Conservation (phyloP, 2,797 vertebrate species). For the Liparis tanakae region DNA sequence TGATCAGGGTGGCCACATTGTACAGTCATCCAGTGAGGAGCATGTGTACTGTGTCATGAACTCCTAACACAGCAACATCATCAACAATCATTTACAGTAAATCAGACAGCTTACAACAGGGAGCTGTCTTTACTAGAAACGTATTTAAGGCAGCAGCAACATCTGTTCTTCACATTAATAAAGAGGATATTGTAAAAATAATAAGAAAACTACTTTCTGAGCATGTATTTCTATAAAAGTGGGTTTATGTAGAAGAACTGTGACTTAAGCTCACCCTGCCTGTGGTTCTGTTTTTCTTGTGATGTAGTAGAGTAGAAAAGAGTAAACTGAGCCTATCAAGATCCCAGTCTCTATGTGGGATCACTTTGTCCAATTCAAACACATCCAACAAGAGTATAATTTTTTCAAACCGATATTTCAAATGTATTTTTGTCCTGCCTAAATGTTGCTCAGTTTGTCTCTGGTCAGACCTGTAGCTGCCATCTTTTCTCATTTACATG, state of each 20-base stretch:
- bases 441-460: not conserved
- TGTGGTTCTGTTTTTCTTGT: not conserved
- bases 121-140: not conserved
- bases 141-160: not conserved
- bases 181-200: not conserved
- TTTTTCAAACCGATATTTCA: not conserved
- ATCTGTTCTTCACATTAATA: not conserved
- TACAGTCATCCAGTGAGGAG: slow-evolving; percentile 28
- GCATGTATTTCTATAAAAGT: not conserved
- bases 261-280: slow-evolving; percentile 16
- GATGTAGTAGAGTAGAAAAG: not conserved
- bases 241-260: not conserved
- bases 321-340: not conserved
- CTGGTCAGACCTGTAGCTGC: not conserved
- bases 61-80: slow-evolving; percentile 15
- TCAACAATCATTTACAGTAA: not conserved
- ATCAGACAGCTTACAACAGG: not conserved
- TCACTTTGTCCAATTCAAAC: not conserved
- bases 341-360: not conserved
- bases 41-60: slow-evolving; percentile 37
- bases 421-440: not conserved
- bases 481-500: slow-evolving; percentile 12
- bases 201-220: not conserved
- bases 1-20: slow-evolving; percentile 3
- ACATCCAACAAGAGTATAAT: not conserved